Evolutionary conservation across 1,140 invertebrate species (phyloP), one percentile per base, ranked within the genome.

Genomic region (Caenorhabditis briggsae): DNA sequence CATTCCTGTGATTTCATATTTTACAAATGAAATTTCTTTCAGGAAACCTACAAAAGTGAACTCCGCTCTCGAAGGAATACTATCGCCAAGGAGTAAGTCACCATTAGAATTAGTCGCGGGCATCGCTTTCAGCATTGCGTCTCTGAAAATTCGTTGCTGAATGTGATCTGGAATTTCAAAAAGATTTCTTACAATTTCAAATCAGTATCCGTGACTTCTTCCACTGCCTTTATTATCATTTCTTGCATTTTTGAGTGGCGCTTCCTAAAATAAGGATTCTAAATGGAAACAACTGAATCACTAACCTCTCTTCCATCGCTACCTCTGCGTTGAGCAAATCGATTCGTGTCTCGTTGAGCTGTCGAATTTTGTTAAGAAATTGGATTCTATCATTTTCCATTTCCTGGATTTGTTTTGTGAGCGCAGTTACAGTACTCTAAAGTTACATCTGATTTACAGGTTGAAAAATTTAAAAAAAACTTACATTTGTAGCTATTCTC

Each of bases 331-430:
- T 82, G 56, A 86, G 18, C 1, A 82, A 23, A 33, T 58, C 70
- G n/a, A 70, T 55, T 43, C n/a, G 7, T 65, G 86, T 23, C 46
- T 82, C 85, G 9, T 86, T 82, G 5, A 86, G 56, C n/a, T 86
- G 74, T 41, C 85, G 50, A 20, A 86, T 64, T 61, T 82, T 86
- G 23, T 86, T 86, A 18, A 82, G 11, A 14, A 86, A 82, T 53
- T 61, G 55, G 2, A 86, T 59, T 20, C 70, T 25, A 33, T 86
- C 85, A 9, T 46, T 64, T 25, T 86, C 85, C 48, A 85, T 64
- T 16, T 74, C 46, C 23, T 53, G 23, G 3, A 85, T 74, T 58
- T 70, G 53, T 56, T 85, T 33, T 25, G 20, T 78, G 20, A 70
- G 50, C 50, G 33, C 55, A 3, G n/a, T 85, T 1, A 74, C 61